These are phyloP conservation scores for Dendrolimus pini DNA, from an alignment of 2,888 invertebrate genomes.

Conservation along the genomic window DNA sequence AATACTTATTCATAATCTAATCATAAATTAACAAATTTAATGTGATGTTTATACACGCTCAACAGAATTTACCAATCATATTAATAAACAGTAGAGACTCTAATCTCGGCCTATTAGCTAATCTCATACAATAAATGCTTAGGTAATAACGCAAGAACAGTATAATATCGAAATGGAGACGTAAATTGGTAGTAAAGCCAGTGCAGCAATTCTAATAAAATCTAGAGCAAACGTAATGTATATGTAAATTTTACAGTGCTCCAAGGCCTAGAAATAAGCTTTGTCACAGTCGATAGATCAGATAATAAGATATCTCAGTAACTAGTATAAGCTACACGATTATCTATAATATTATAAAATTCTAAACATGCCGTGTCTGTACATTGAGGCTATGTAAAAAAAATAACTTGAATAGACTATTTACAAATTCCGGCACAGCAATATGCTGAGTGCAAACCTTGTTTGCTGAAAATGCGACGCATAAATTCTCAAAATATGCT, in stretches of 20 bases:
- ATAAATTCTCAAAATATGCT: no score
- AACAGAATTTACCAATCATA: no score
- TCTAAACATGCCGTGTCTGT: no score
- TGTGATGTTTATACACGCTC: no score
- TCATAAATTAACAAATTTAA: no score
- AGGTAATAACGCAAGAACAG: not conserved
- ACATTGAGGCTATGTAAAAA: no score
- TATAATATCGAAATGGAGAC: conserved; percentile 31
- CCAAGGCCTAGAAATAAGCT: conserved; percentile 35
- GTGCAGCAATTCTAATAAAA: conserved; percentile 46
- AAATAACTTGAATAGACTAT: no score
- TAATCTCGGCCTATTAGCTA: not conserved
- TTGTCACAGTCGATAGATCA: conserved; percentile 38
- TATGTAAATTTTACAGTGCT: conserved; percentile 51
- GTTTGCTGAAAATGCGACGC: no score
- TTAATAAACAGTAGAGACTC: not conserved
- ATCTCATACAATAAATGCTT: not conserved
- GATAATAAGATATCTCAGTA: conserved; percentile 28
- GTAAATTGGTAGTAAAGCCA: conserved; percentile 29
- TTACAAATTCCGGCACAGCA: no score
- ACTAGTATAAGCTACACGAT: not conserved
- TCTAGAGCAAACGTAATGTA: conserved; percentile 54
- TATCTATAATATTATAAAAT: no score
- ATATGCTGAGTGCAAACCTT: no score
- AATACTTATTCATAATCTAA: no score